A percentile compares a stretch with the other conserved stretches of the same genome.
Conservation (phyloP, 1,140 invertebrate genomes). For the Drosophila bocqueti region DNA sequence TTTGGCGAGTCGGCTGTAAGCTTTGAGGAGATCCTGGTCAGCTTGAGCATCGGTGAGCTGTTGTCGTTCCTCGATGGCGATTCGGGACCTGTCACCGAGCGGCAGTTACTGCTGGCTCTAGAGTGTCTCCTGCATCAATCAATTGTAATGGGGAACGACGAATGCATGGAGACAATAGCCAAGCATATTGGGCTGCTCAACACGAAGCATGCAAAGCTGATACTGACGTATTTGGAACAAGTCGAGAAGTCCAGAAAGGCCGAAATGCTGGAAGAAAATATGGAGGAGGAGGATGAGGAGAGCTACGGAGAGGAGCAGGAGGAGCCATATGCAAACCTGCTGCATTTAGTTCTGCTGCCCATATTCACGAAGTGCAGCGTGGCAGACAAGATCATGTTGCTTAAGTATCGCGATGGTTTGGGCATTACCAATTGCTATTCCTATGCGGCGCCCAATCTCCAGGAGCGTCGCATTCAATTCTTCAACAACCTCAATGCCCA, state of each 20-base stretch:
- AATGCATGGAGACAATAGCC: slow-evolving; percentile 65
- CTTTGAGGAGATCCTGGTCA: slow-evolving; percentile 46
- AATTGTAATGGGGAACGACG: slow-evolving; percentile 62
- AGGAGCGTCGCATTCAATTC: slow-evolving; percentile 20
- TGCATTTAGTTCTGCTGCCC: slow-evolving; percentile 12
- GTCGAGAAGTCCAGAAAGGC: slow-evolving; percentile 8
- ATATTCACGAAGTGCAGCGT: slow-evolving; percentile 5
- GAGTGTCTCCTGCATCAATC: slow-evolving; percentile 45
- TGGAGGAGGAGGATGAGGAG: not conserved
- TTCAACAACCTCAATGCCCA: slow-evolving; percentile 23
- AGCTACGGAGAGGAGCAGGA: slow-evolving; percentile 1
- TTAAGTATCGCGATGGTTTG: slow-evolving; percentile 37
- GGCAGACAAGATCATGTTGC: slow-evolving; percentile 18
- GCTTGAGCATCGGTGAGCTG: slow-evolving; percentile 56
- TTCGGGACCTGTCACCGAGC: not conserved
- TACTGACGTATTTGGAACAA: slow-evolving; percentile 23
- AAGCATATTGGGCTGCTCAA: slow-evolving; percentile 45
- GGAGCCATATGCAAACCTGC: not conserved
- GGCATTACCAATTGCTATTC: not conserved
- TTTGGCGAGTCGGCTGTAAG: slow-evolving; percentile 54
- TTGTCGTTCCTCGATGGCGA: slow-evolving; percentile 59
- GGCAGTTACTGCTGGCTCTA: slow-evolving; percentile 28
- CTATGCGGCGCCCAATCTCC: not conserved
- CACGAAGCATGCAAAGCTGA: slow-evolving; percentile 3
- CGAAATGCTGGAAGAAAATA: not conserved